These are phyloP conservation scores for Potamarius usumacintae DNA, from an alignment of 2,113 vertebrate genomes.

Conservation along the genomic window DNA sequence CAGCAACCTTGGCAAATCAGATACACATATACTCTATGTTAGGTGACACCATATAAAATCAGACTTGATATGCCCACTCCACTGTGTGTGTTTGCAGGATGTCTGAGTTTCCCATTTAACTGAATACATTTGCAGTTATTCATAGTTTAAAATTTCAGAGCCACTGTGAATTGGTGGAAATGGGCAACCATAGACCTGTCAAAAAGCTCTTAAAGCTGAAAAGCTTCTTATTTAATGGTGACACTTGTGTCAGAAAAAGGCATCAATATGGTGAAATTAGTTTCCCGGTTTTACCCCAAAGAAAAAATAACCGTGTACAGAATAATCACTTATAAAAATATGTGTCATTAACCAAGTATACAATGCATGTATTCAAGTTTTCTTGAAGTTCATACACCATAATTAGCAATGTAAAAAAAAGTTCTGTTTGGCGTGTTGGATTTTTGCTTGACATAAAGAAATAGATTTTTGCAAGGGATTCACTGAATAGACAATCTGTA, in stretches of 20 bases:
- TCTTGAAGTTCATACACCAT: too few species aligned
- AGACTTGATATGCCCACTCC: not conserved
- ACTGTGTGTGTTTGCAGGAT: not conserved
- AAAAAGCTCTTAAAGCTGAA: constrained; percentile 6
- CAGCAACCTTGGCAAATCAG: not conserved
- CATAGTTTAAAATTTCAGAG: not conserved
- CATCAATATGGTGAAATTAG: not conserved
- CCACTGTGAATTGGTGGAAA: not conserved
- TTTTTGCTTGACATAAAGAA: not conserved
- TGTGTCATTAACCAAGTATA: not conserved
- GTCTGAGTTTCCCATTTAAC: not conserved
- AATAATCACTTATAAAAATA: not conserved
- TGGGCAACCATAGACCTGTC: not conserved
- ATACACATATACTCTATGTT: not conserved
- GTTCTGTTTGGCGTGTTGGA: not conserved
- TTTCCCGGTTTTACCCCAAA: not conserved
- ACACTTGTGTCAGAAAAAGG: not conserved
- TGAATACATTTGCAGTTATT: not conserved
- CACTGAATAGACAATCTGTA: not conserved
- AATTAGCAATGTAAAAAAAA: not conserved
- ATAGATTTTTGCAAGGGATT: not conserved
- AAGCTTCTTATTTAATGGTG: not conserved
- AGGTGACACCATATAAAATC: not conserved
- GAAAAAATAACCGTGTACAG: not conserved
- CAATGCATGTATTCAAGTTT: not conserved